phyloP scores from a whole-genome alignment of 2,113 vertebrate species.

The Tragelaphus strepsiceros region DNA sequence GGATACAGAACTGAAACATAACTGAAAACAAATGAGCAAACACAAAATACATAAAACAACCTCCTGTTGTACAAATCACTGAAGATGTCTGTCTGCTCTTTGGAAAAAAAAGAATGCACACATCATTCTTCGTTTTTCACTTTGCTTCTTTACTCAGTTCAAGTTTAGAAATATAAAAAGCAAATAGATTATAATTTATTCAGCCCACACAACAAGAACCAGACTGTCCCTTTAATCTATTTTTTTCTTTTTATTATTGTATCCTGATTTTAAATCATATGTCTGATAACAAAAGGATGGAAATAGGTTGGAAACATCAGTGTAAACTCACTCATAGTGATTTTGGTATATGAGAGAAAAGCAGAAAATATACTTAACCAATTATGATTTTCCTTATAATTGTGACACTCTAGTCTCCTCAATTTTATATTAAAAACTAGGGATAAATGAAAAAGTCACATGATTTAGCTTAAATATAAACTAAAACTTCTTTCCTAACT shows the following conservation, averaged over 20 bases:
- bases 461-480: neutral
- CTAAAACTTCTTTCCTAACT: neutral
- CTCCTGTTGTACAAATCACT: neutral
- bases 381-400: neutral
- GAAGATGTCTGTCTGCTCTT: neutral
- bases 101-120: neutral
- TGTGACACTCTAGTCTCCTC: neutral
- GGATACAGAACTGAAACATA: neutral
- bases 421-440: neutral
- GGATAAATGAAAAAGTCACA: neutral
- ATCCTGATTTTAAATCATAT: neutral
- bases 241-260: neutral
- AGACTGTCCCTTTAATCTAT: neutral
- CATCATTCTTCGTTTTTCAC: neutral
- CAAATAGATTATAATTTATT: neutral
- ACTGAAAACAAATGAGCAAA: neutral
- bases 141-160: constrained; percentile 31
- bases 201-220: neutral
- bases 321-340: neutral
- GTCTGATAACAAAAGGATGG: neutral
- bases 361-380: neutral
- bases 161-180: constrained; percentile 8
- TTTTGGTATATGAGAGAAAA: neutral
- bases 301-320: neutral
- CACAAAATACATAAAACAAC: neutral